Evolutionary conservation across 2,113 vertebrate species (phyloP).

Genomic region (Pyrgilauda ruficollis): DNA sequence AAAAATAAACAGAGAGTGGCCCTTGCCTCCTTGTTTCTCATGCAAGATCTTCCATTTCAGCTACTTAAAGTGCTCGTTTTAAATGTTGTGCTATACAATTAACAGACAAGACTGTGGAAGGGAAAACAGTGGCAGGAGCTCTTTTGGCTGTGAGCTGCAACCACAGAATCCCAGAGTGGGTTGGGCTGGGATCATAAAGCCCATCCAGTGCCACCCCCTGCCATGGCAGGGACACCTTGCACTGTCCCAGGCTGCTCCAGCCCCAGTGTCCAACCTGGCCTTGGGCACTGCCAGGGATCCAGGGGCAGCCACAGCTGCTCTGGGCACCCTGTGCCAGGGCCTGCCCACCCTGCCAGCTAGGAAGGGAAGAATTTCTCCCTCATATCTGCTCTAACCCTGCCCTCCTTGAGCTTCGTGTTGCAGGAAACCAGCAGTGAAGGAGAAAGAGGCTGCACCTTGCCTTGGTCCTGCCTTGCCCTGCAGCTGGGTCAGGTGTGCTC

Average conservation of each 20-base stretch:
- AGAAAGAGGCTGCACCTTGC: neutral
- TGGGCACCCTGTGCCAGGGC: neutral
- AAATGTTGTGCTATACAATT: neutral
- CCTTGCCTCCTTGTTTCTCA: neutral
- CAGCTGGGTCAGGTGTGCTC: neutral
- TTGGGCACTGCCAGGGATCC: neutral
- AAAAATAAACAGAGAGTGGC: neutral
- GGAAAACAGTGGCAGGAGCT: neutral
- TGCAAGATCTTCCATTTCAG: neutral
- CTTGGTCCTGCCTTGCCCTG: neutral
- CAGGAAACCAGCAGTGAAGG: neutral
- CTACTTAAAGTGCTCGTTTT: neutral
- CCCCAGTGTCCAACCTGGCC: neutral
- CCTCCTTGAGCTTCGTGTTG: fast-evolving
- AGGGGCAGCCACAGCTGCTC: neutral
- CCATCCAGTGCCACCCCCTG: fast-evolving
- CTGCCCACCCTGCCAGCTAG: neutral
- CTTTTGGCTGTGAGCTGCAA: neutral
- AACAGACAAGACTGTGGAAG: neutral
- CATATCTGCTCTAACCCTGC: neutral
- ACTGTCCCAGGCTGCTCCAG: neutral
- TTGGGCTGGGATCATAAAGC: neutral
- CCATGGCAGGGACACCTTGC: neutral
- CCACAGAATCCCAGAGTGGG: neutral
- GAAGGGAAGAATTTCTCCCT: neutral